These are phyloP conservation scores for Calliphora vicina DNA, from an alignment of 1,140 invertebrate genomes.

Conservation along the genomic window DNA sequence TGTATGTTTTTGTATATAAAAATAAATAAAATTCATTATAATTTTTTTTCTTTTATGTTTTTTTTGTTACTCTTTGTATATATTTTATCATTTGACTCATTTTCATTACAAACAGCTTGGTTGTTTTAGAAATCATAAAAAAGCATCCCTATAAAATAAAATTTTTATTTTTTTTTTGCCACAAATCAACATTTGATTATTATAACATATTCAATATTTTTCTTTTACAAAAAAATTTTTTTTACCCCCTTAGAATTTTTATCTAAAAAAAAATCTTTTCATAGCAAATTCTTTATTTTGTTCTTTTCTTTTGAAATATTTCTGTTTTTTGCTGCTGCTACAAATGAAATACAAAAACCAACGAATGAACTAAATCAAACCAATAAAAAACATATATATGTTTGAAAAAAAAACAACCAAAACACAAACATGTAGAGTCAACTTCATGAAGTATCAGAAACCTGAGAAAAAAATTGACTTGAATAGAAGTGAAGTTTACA, in stretches of 20 bases:
- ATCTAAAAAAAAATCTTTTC: not conserved
- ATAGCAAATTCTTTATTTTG: not conserved
- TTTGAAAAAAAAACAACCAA: not conserved
- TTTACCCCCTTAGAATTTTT: not conserved
- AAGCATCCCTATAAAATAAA: not conserved
- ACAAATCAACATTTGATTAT: constrained; percentile 5
- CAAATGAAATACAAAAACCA: not conserved
- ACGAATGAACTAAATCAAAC: not conserved
- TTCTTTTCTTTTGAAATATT: not conserved
- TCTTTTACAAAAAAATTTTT: not conserved
- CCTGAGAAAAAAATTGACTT: constrained; percentile 74
- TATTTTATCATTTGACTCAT: not conserved
- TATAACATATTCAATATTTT: constrained; percentile 17
- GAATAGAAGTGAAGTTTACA: constrained; percentile 77
- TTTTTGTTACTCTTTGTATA: not conserved
- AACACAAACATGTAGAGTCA: constrained; percentile 68
- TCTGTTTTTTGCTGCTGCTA: not conserved
- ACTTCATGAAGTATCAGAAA: constrained; percentile 81
- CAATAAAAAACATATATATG: constrained; percentile 4
- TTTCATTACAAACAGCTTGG: too few species aligned
- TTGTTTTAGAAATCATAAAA: not conserved
- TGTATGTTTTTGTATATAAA: too few species aligned
- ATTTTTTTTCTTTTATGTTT: not conserved
- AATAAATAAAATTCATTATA: not conserved
- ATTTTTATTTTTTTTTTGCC: not conserved